phyloP scores from a whole-genome alignment of 2,888 invertebrate genomes.

The Calameuta pallipes region DNA sequence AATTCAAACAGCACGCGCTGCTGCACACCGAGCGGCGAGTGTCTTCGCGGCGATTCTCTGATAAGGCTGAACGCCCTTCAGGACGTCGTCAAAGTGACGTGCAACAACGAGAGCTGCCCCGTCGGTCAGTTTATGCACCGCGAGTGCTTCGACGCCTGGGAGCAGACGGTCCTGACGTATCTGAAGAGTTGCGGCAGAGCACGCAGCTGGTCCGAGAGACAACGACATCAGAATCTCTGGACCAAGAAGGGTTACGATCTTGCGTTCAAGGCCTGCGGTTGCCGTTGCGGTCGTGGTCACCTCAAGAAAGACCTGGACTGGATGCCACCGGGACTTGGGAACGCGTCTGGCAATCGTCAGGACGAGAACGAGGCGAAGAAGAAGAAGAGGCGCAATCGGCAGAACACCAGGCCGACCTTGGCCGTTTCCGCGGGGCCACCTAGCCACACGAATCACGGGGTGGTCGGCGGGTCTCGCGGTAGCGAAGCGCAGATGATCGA shows the following conservation, averaged over 20 bases:
- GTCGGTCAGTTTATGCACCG: slow-evolving; percentile 95
- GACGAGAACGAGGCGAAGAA: slow-evolving; percentile 72
- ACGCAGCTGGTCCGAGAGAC: slow-evolving; percentile 94
- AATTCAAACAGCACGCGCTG: slow-evolving; percentile 73
- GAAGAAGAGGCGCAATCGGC: slow-evolving; percentile 77
- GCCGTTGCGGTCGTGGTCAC: slow-evolving; percentile 92
- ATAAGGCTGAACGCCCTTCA: slow-evolving; percentile 77
- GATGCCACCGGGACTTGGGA: slow-evolving; percentile 77
- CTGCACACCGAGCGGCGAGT: slow-evolving; percentile 86
- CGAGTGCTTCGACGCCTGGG: slow-evolving; percentile 96
- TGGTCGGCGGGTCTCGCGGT: slow-evolving; percentile 28
- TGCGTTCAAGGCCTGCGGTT: slow-evolving; percentile 94
- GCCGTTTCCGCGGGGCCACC: slow-evolving; percentile 70
- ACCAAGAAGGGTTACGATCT: slow-evolving; percentile 97
- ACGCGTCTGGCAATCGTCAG: slow-evolving; percentile 66
- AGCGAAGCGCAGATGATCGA: slow-evolving; percentile 58
- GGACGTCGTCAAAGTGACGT: slow-evolving; percentile 88
- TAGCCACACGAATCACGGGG: slow-evolving; percentile 61
- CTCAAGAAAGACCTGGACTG: slow-evolving; percentile 95
- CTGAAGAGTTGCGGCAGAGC: slow-evolving; percentile 92
- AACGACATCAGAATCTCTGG: slow-evolving; percentile 95
- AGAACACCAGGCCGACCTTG: slow-evolving; percentile 73
- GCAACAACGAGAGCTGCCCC: slow-evolving; percentile 93
- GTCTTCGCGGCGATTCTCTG: slow-evolving; percentile 74
- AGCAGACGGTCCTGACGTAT: slow-evolving; percentile 87